Evolutionary conservation across 2,888 invertebrate genomes (phyloP).

Genomic region (Didymodactylos carnosus): DNA sequence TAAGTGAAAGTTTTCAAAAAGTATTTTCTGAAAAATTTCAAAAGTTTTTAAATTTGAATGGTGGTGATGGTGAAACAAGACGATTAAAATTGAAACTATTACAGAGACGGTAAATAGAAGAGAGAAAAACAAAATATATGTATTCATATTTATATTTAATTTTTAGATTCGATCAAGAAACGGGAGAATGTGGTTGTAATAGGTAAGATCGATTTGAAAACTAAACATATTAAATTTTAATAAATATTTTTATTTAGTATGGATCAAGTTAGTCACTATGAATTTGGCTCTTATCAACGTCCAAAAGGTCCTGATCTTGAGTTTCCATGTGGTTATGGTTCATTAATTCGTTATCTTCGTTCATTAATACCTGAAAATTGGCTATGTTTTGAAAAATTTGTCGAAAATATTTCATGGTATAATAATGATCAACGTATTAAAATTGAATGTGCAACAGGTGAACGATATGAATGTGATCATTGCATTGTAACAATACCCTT

Average conservation of each 20-base stretch:
- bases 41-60: not conserved
- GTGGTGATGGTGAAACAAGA: not conserved
- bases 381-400: constrained; percentile 1
- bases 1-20: not conserved
- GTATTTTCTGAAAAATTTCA: not conserved
- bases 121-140: not conserved
- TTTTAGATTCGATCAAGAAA: not conserved
- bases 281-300: constrained; percentile 10
- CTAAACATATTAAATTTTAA: no score
- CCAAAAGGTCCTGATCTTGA: constrained; percentile 13
- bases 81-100: not conserved
- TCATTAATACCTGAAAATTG: not conserved
- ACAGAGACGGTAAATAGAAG: not conserved
- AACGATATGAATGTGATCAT: not conserved
- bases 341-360: constrained; percentile 5
- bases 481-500: constrained; percentile 4
- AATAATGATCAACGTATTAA: not conserved
- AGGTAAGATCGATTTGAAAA: no score
- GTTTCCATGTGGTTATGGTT: constrained; percentile 12
- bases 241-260: no score
- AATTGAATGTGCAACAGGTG: constrained; percentile 3
- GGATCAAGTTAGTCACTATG: constrained; percentile 4
- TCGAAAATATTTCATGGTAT: constrained; percentile 2
- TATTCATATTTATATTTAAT: not conserved
- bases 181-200: constrained; percentile 1